phyloP scores from a whole-genome alignment of 2,797 vertebrate genomes.

The Arnoldichthys spilopterus region DNA sequence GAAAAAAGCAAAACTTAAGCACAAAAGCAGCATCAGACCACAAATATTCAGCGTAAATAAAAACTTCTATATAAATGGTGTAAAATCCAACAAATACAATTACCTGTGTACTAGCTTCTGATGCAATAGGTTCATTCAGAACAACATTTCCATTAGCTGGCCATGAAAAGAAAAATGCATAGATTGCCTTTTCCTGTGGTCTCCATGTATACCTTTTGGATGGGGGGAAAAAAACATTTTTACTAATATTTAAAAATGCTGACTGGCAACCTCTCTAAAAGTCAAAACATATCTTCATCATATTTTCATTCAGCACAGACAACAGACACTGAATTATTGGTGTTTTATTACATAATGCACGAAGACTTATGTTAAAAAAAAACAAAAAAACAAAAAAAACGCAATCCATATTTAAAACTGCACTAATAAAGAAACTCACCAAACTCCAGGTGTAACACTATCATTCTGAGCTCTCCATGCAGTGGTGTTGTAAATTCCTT shows the following conservation, averaged over 20 bases:
- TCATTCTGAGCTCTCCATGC: conserved; percentile 91
- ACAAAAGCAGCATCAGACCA: neutral
- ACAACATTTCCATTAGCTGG: conserved; percentile 77
- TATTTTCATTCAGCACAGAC: neutral
- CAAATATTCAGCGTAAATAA: neutral
- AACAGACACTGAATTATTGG: neutral
- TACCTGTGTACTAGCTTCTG: conserved; percentile 57
- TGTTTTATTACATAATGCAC: neutral
- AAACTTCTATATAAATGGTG: conserved; percentile 60
- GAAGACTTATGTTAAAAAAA: no score
- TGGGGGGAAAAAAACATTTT: neutral
- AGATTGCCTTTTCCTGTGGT: conserved; percentile 78
- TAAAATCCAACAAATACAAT: neutral
- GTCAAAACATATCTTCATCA: no score
- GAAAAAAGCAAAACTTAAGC: neutral
- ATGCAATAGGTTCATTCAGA: conserved; percentile 79
- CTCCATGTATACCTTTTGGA: conserved; percentile 87
- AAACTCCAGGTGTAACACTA: conserved; percentile 77
- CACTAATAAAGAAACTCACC: conserved; percentile 74
- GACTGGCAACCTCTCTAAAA: no score
- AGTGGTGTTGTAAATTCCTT: conserved; percentile 87
- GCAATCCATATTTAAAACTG: no score
- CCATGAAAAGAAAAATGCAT: conserved; percentile 88
- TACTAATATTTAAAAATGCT: no score
- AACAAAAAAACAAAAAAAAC: no score